A percentile compares a stretch with the other conserved stretches of the same genome.
Evolutionary conservation across 1,140 invertebrate species (phyloP).

Genomic region (Drosophila persimilis): DNA sequence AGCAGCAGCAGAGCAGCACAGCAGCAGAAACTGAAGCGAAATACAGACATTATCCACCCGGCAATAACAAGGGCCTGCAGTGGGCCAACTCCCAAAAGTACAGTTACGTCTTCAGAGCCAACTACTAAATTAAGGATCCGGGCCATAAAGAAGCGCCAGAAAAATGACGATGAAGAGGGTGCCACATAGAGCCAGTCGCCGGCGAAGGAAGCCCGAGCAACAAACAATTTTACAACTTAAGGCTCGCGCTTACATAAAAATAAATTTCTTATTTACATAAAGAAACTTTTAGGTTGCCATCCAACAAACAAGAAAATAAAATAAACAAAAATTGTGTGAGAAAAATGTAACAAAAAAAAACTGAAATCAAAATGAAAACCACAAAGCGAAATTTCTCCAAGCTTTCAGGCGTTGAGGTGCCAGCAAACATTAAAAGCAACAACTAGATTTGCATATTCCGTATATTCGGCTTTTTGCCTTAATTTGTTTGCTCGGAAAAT

Average conservation of each 20-base stretch:
- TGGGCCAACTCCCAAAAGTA: conserved; percentile 57
- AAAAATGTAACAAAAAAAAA: conserved; percentile 15
- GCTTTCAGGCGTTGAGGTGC: conserved; percentile 28
- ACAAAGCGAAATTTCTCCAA: conserved; percentile 53
- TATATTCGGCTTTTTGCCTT: conserved; percentile 68
- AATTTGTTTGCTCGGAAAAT: conserved; percentile 66
- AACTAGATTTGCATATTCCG: conserved; percentile 75
- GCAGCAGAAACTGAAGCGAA: conserved; percentile 9
- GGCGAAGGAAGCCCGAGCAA: conserved; percentile 32
- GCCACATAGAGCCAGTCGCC: conserved; percentile 3
- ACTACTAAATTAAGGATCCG: conserved; percentile 76
- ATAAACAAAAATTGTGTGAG: conserved; percentile 1
- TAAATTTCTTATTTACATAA: conserved; percentile 82
- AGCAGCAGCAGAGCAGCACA: conserved; percentile 15
- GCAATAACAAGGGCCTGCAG: conserved; percentile 22
- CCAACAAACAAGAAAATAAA: conserved; percentile 40
- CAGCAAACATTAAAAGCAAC: conserved; percentile 72
- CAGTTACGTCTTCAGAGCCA: conserved; percentile 65
- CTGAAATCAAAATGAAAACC: conserved; percentile 74
- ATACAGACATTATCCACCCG: conserved; percentile 29
- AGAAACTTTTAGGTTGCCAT: conserved; percentile 73
- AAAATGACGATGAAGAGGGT: conserved; percentile 41
- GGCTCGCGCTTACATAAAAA: conserved; percentile 77
- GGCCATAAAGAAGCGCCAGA: conserved; percentile 67
- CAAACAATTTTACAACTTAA: conserved; percentile 79